Evolutionary conservation across 2,113 vertebrate species (phyloP), one percentile per base, ranked within the genome.

Genomic region (Microcebus jonahi): DNA sequence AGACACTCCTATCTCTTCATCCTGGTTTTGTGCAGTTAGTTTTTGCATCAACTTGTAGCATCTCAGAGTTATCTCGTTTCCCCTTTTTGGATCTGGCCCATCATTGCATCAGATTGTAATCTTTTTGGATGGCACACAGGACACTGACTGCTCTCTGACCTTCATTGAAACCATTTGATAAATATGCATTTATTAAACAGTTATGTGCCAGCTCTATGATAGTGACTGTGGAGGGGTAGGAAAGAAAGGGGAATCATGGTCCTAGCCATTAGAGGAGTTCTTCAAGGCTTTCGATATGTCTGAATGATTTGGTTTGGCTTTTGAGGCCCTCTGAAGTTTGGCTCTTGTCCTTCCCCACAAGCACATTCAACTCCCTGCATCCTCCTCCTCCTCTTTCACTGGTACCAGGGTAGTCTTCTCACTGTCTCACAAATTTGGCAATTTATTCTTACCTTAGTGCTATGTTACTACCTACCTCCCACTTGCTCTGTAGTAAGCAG

Each of bases 281-380:
- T 67, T 96, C 39, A 73, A 68, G 70, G 42, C 34, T 63, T 89
- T 86, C 65, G 18, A 42, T 67, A 9, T 50, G 67, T 76, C 90
- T 88, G 45, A 81, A 65, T 39, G n/a, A 70, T 84, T 80, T 81
- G 20, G 9, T 71, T 97, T 90, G 48, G 14, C 34, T 95, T 80
- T 92, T 45, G 57, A n/a, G 68, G 2, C 1, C 11, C 29, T 85
- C 71, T 92, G 65, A 89, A 63, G 92, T 77, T 88, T 83, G 42
- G 18, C 36, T 79, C 3, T 94, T 83, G 1, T 36, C 50, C 15
- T 67, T 73, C 6, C 6, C 13, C 36, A 68, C 4, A 48, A 42
- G 45, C 31, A 57, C 85, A 61, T 55, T n/a, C 61, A 82, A 8
- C 5, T 17, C 39, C 14, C 23, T 70, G 53, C 15, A 12, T 76